These are phyloP conservation scores for Hucho hucho DNA, from an alignment of 2,113 vertebrate species.

Conservation along the genomic window DNA sequence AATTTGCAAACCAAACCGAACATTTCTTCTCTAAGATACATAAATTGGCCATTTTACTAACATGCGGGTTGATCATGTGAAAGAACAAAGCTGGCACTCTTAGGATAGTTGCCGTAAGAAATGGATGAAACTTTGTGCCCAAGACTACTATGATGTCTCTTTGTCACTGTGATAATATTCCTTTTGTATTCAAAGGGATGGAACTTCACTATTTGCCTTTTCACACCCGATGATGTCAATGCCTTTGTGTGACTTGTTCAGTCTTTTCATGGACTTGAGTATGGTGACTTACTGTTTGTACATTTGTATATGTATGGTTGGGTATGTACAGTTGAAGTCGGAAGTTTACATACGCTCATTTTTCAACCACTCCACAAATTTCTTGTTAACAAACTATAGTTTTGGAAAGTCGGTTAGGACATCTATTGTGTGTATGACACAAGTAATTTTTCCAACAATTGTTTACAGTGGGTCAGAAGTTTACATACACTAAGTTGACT, in stretches of 20 bases:
- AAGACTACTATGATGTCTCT: conserved; percentile 49
- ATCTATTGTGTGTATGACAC: no score
- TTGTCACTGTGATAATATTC: conserved; percentile 42
- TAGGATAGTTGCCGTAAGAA: conserved; percentile 18
- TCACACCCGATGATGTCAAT: conserved; percentile 60
- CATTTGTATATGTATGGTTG: conserved; percentile 44
- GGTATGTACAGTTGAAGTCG: conserved; percentile 29
- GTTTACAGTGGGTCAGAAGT: no score
- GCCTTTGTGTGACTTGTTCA: conserved; percentile 49
- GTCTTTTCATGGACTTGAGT: conserved; percentile 37
- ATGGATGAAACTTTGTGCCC: conserved; percentile 18
- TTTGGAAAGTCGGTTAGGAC: no score
- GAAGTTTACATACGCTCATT: no score
- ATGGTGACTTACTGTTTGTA: conserved; percentile 53
- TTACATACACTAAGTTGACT: no score
- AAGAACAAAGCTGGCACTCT: conserved; percentile 48
- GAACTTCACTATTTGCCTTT: conserved; percentile 67
- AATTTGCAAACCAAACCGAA: conserved; percentile 54
- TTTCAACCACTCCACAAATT: no score
- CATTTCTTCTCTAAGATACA: conserved; percentile 10
- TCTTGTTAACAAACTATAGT: no score
- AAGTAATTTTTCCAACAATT: no score
- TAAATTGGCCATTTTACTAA: conserved; percentile 2
- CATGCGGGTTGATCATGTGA: conserved; percentile 4
- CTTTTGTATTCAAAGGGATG: conserved; percentile 63